Evolutionary conservation across 2,888 invertebrate genomes (phyloP), one percentile per base, ranked within the genome.

Genomic region (Prosopocoilus inquinatus): DNA sequence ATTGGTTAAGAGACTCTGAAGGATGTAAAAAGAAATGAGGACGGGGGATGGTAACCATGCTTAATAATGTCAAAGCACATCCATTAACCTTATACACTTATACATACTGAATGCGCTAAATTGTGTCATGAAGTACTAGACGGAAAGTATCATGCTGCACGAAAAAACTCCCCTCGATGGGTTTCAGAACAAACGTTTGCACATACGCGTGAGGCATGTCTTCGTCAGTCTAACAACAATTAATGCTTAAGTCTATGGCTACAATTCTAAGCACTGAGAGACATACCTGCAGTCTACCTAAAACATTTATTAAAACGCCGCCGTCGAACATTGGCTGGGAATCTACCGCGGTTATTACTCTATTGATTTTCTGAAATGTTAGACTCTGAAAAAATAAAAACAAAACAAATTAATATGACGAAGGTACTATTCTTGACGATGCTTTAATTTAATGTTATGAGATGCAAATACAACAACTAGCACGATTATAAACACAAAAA

Each of bases 281-380:
- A 74, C 80, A 79, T 80, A 96, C 96, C 90, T 97, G 92, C 73
- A 98, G 83, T 81, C 96, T 90, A 69, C 98, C 98, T 67, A 97
- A 84, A 50, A 98, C 97, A 82, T 92, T 92, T 67, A 98, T 94
- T 76, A 97, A 79, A 65, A 98, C 92, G 61, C 96, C 96, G 58
- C 96, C 97, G 80, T 96, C 97, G 73, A 93, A 91, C 85, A 93
- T 96, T n/a, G 98, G 98, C 78, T 98, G 98, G 47, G 94, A 94
- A 77, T 98, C 98, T 60, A 96, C 88, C 20, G 93, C 90, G 57
- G 97, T 96, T 74, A 97, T 88, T 71, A 88, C 84, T 78, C 96
- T 88, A 75, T 88, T 88, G 71, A 97, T 96, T 81, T 91, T 92
- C 84, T 93, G 91, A 83, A 97, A 96, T 64, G 89, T 84, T 77